Evolutionary conservation across 2,797 vertebrate species (phyloP).

Genomic region (Eremophila alpestris): DNA sequence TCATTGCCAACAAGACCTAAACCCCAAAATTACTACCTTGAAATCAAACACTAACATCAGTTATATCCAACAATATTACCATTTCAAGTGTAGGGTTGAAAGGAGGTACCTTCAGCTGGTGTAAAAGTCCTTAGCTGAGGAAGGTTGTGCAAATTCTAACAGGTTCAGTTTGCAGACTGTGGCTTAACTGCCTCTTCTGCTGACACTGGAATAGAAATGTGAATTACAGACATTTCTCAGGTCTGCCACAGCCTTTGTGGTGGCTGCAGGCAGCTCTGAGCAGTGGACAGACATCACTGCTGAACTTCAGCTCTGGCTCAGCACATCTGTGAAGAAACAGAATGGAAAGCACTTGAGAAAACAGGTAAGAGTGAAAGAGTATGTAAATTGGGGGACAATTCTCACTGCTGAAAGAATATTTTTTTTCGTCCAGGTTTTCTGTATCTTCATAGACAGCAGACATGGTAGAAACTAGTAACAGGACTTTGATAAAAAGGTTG

Average conservation of each 20-base stretch:
- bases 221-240: not conserved
- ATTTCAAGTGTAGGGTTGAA: not conserved
- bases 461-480: not conserved
- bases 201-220: not conserved
- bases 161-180: not conserved
- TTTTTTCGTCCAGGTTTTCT: not conserved
- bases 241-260: not conserved
- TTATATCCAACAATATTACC: not conserved
- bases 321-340: not conserved
- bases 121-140: not conserved
- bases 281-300: not conserved
- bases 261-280: not conserved
- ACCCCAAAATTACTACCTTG: not conserved
- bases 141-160: not conserved
- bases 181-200: not conserved
- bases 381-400: not conserved
- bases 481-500: not conserved
- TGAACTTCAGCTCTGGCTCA: not conserved
- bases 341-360: not conserved
- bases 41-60: not conserved
- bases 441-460: not conserved
- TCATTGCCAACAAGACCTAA: rapidly evolving
- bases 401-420: not conserved
- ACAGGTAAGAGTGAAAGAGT: not conserved
- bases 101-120: not conserved